Conservation (phyloP, 2,113 vertebrate genomes). For the Malaclemys terrapin region DNA sequence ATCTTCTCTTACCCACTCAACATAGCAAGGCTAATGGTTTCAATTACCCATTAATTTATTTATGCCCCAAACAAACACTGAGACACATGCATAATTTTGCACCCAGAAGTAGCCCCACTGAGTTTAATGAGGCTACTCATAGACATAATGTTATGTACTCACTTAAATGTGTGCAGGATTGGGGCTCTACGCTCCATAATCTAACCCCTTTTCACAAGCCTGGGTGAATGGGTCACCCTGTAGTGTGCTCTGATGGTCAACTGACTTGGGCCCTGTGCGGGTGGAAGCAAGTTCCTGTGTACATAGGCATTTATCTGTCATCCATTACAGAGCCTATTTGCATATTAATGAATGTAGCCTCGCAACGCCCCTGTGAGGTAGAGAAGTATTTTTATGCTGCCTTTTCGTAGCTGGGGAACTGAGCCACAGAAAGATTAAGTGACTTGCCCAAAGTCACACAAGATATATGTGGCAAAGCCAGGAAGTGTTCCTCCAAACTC, state of each 20-base stretch:
- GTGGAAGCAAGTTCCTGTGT: slow-evolving; percentile 2
- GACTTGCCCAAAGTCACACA: not conserved
- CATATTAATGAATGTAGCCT: slow-evolving; percentile 48
- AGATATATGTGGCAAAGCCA: not conserved
- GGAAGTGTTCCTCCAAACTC: not conserved
- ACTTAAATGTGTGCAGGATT: not conserved
- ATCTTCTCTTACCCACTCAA: not conserved
- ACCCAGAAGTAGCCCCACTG: accelerated
- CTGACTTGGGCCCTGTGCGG: accelerated
- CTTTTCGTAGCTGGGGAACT: slow-evolving; percentile 74
- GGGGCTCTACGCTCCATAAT: not conserved
- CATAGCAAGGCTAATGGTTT: not conserved
- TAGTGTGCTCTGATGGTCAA: not conserved
- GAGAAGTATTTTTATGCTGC: slow-evolving; percentile 56
- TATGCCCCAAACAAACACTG: not conserved
- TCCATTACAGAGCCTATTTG: not conserved
- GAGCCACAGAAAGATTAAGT: slow-evolving; percentile 63
- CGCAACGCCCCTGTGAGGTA: slow-evolving; percentile 58
- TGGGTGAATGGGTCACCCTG: not conserved
- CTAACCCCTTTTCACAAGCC: not conserved
- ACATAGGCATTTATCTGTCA: not conserved
- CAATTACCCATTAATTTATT: not conserved
- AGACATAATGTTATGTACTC: not conserved
- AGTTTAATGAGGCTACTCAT: not conserved
- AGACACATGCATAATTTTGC: not conserved